A percentile compares a stretch with the other conserved stretches of the same genome.
These are phyloP conservation scores for Oscheius sp. DNA, from an alignment of 2,888 invertebrate genomes.

Conservation along the genomic window DNA sequence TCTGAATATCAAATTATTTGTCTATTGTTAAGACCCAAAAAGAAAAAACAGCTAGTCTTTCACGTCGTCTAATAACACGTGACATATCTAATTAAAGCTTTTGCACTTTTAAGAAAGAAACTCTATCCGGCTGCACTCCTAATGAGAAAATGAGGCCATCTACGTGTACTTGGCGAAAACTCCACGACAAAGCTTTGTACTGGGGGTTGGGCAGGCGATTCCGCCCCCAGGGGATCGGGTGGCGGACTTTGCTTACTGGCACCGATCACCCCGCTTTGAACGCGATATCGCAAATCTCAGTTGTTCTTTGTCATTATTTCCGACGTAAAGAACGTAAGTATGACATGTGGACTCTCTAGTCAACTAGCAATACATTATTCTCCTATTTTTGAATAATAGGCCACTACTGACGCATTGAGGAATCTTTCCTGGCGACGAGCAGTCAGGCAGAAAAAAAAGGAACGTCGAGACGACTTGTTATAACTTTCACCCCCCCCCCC, in stretches of 20 bases:
- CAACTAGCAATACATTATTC: neutral
- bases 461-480: neutral
- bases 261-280: constrained; percentile 26
- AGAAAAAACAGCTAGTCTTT: no score
- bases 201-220: constrained; percentile 27
- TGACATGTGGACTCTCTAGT: neutral
- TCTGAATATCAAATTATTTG: no score
- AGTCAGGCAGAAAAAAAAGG: neutral
- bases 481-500: no score
- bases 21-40: no score
- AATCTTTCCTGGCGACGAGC: neutral
- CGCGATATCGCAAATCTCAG: constrained; percentile 24
- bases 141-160: neutral
- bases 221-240: constrained; percentile 31
- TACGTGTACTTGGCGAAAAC: constrained; percentile 22
- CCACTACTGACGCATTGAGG: neutral
- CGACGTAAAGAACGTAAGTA: no score
- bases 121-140: neutral
- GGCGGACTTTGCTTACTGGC: constrained; percentile 24
- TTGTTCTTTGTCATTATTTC: neutral
- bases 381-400: neutral
- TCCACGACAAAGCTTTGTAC: constrained; percentile 28
- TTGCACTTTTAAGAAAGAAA: no score
- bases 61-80: no score
- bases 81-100: no score